These are phyloP conservation scores for Troides aeacus DNA, from an alignment of 2,888 invertebrate genomes.

Conservation along the genomic window DNA sequence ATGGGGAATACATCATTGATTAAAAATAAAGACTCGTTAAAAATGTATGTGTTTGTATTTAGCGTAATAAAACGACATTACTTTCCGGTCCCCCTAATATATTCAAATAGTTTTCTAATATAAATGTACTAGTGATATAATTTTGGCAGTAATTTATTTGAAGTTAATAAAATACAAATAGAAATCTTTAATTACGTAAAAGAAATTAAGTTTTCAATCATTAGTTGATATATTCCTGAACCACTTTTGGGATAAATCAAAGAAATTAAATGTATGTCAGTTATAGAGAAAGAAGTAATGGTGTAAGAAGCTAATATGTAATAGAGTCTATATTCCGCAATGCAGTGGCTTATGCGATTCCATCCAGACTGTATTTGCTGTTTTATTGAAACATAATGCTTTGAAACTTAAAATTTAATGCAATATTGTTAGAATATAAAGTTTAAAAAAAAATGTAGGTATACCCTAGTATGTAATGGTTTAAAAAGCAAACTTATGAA, in stretches of 20 bases:
- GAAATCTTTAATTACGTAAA: not conserved
- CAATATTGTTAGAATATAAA: not conserved
- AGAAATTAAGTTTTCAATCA: not conserved
- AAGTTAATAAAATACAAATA: not conserved
- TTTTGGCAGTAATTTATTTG: not conserved
- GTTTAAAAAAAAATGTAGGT: not conserved
- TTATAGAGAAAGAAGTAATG: not conserved
- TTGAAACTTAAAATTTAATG: not conserved
- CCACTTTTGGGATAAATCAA: not conserved
- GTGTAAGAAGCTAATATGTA: not conserved
- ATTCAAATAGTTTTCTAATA: too few relatives aligned
- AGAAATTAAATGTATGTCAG: not conserved
- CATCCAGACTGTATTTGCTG: not conserved
- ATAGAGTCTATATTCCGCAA: constrained; percentile 14
- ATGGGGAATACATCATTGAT: too few relatives aligned
- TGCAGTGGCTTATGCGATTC: constrained; percentile 5
- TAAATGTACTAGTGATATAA: not conserved
- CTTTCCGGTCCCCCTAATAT: too few relatives aligned
- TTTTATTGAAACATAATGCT: not conserved
- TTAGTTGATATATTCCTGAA: too few relatives aligned
- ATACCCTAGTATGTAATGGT: not conserved
- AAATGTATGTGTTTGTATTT: too few relatives aligned
- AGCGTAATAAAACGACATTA: too few relatives aligned
- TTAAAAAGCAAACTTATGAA: too few relatives aligned
- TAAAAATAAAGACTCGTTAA: too few relatives aligned